phyloP scores from a whole-genome alignment of 2,113 vertebrate species.

The Pachyramphus minor region DNA sequence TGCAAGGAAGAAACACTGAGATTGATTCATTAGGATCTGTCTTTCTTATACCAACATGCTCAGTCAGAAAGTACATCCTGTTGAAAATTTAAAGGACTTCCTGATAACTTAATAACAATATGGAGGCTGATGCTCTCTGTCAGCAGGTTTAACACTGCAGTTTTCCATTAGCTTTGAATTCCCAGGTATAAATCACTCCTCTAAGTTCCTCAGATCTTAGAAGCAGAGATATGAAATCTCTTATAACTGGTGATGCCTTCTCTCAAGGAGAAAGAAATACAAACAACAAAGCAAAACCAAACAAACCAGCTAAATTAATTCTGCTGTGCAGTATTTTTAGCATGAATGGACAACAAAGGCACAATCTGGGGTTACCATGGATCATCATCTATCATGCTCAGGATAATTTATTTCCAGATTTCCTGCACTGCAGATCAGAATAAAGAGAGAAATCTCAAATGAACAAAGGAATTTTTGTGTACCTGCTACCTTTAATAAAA shows the following conservation, averaged over 20 bases:
- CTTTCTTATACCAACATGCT: conserved; percentile 20
- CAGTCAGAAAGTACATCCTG: conserved; percentile 25
- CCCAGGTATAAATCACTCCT: neutral
- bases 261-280: neutral
- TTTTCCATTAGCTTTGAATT: neutral
- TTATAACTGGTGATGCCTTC: neutral
- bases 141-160: neutral
- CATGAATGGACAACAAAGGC: neutral
- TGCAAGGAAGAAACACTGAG: conserved; percentile 7
- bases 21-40: conserved; percentile 30
- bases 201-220: neutral
- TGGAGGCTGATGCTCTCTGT: neutral
- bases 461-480: neutral
- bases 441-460: neutral
- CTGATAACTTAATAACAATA: conserved; percentile 28
- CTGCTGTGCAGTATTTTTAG: neutral
- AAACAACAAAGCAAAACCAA: neutral
- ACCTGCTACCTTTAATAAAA: neutral
- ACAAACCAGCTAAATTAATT: conserved; percentile 5
- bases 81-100: conserved; percentile 47
- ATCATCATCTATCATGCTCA: conserved; percentile 19
- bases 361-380: neutral
- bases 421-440: neutral
- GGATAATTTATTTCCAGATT: conserved; percentile 14
- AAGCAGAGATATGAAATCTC: neutral